A percentile compares a stretch with the other conserved stretches of the same genome.
Conservation (phyloP, 2,797 vertebrate species). For the Vultur gryphus region DNA sequence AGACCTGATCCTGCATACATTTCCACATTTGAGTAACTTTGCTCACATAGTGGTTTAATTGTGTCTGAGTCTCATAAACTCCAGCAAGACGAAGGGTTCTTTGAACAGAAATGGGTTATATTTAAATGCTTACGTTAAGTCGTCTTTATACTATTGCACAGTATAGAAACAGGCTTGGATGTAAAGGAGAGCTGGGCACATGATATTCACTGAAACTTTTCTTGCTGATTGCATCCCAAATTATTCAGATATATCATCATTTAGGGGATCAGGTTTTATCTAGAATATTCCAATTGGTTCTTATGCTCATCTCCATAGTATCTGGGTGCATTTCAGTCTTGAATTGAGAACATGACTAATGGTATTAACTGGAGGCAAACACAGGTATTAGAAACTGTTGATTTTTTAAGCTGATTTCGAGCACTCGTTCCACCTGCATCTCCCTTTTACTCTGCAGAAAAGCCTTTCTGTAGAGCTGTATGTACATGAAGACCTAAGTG, state of each 20-base stretch:
- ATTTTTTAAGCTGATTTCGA: slow-evolving; percentile 52
- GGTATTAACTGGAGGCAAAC: slow-evolving; percentile 40
- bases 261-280: slow-evolving; percentile 20
- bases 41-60: slow-evolving; percentile 31
- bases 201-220: background rate
- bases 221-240: background rate
- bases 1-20: slow-evolving; percentile 37
- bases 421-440: background rate
- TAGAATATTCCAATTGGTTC: slow-evolving; percentile 17
- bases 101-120: slow-evolving; percentile 26
- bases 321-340: background rate
- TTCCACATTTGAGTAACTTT: slow-evolving; percentile 19
- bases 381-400: slow-evolving; percentile 44
- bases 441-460: slow-evolving; percentile 20
- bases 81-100: background rate
- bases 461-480: background rate
- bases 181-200: background rate
- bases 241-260: background rate
- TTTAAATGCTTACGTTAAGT: background rate
- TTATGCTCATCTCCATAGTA: background rate
- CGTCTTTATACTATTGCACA: background rate
- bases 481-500: background rate
- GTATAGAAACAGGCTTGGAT: background rate
- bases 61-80: slow-evolving; percentile 9
- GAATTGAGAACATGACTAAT: slow-evolving; percentile 51